Conservation (phyloP, 2,797 vertebrate genomes). For the Malacoctenus gilli region DNA sequence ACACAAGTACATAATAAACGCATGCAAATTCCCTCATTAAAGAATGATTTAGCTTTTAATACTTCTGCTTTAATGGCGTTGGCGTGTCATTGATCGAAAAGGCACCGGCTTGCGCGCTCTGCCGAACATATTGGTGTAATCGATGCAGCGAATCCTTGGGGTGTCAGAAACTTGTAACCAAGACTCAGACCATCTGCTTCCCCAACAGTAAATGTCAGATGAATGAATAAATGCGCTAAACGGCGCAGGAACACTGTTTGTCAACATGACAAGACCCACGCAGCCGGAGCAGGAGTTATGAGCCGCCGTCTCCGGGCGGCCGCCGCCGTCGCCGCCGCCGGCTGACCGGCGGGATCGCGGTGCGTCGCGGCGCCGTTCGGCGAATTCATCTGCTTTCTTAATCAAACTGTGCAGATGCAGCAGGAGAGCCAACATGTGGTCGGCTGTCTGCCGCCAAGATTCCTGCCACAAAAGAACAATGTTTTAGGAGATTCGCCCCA, state of each 20-base stretch:
- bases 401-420: neutral
- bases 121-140: conserved; percentile 60
- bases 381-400: too few relatives aligned
- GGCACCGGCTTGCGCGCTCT: conserved; percentile 33
- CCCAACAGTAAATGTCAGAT: conserved; percentile 68
- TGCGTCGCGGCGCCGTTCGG: too few relatives aligned
- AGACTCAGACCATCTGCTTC: conserved; percentile 73
- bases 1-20: conserved; percentile 9
- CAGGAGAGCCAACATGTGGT: too few relatives aligned
- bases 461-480: too few relatives aligned
- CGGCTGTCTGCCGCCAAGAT: too few relatives aligned
- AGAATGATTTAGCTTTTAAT: conserved; percentile 63
- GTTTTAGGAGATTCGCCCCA: too few relatives aligned
- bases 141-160: conserved; percentile 68
- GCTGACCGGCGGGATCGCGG: conserved; percentile 34
- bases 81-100: conserved; percentile 62
- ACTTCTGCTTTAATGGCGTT: conserved; percentile 56
- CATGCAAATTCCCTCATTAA: conserved; percentile 58
- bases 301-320: conserved; percentile 18
- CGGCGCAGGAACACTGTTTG: conserved; percentile 55
- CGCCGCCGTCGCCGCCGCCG: conserved; percentile 3
- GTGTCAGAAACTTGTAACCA: conserved; percentile 74
- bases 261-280: conserved; percentile 61
- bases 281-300: conserved; percentile 27
- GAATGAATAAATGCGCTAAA: conserved; percentile 71